These are phyloP conservation scores for Onychostoma macrolepis DNA, from an alignment of 2,113 vertebrate genomes.

Conservation along the genomic window DNA sequence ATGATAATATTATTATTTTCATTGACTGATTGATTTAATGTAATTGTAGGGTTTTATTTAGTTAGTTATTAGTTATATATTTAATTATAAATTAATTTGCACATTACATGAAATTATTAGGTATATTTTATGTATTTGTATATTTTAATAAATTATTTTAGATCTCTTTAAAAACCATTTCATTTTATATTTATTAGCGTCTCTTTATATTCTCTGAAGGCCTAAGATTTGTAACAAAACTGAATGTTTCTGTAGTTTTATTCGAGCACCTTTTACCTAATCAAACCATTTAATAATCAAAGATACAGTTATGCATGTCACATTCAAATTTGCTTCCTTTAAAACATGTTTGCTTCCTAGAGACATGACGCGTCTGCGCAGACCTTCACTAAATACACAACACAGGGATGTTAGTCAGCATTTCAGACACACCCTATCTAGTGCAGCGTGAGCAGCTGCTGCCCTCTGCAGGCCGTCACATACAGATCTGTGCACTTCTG, in stretches of 20 bases:
- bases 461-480: slow-evolving; percentile 3
- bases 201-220: not conserved
- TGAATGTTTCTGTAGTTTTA: not conserved
- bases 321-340: not conserved
- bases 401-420: too few relatives aligned
- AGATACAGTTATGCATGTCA: not conserved
- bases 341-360: too few relatives aligned
- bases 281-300: not conserved
- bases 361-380: not conserved
- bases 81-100: too few relatives aligned
- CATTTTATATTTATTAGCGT: not conserved
- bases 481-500: too few relatives aligned
- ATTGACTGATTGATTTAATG: too few relatives aligned
- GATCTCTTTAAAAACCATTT: not conserved
- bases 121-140: too few relatives aligned
- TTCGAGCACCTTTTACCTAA: not conserved
- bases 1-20: too few relatives aligned
- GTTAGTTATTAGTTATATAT: too few relatives aligned
- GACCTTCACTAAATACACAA: not conserved
- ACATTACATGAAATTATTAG: too few relatives aligned
- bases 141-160: not conserved
- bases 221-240: not conserved
- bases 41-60: too few relatives aligned
- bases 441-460: not conserved
- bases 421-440: slow-evolving; percentile 29